Conservation (phyloP, 2,113 vertebrate species). For the Notarius lentiginosus region DNA sequence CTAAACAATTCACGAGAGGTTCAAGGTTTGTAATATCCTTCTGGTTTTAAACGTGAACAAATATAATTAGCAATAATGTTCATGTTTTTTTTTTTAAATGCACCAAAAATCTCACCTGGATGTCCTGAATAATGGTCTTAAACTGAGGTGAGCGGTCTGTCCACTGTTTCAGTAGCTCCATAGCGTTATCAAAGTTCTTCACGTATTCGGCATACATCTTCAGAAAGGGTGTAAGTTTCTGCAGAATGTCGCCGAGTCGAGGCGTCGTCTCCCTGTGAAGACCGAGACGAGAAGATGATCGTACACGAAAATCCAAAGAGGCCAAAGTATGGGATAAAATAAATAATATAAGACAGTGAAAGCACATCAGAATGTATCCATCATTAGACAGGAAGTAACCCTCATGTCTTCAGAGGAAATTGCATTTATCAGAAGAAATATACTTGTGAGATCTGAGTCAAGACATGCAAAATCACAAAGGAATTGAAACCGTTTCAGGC, state of each 20-base stretch:
- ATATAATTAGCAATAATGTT: neutral
- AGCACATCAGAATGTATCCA: neutral
- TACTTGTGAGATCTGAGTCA: neutral
- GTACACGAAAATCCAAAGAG: neutral
- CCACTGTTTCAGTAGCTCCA: constrained; percentile 93
- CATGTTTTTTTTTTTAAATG: no score
- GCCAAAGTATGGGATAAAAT: neutral
- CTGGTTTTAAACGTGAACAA: neutral
- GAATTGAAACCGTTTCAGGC: constrained; percentile 13
- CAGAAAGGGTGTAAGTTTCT: constrained; percentile 94
- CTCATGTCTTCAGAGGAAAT: neutral
- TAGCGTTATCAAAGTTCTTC: constrained; percentile 93
- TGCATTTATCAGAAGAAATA: neutral
- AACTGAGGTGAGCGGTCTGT: constrained; percentile 88
- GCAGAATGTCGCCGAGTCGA: constrained; percentile 94
- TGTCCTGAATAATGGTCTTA: constrained; percentile 88
- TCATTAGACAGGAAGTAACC: neutral
- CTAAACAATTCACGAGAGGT: neutral
- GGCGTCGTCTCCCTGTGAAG: constrained; percentile 74
- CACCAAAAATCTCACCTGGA: constrained; percentile 77
- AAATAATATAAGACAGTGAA: neutral
- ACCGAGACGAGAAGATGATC: neutral
- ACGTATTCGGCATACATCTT: constrained; percentile 99
- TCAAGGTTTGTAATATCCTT: neutral
- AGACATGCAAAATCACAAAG: neutral